A percentile compares a stretch with the other conserved stretches of the same genome.
Evolutionary conservation across 2,888 invertebrate genomes (phyloP).

Genomic region (Apamea sordens): DNA sequence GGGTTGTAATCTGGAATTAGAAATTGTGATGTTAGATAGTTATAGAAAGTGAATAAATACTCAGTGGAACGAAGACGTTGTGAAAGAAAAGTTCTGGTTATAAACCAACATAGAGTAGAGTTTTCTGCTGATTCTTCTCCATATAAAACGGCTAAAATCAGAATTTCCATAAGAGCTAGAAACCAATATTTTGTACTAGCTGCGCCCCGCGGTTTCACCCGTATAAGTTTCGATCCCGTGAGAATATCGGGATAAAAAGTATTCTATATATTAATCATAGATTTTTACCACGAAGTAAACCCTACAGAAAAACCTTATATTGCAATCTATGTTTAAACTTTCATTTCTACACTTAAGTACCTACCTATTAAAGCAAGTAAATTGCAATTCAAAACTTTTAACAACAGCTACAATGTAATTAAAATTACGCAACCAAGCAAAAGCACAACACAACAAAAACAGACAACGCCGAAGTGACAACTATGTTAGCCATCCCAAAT

Average conservation of each 20-base stretch:
- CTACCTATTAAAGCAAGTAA: not conserved
- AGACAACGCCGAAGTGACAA: conserved; percentile 52
- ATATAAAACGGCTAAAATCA: not conserved
- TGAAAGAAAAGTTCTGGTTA: not conserved
- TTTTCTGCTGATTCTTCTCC: not conserved
- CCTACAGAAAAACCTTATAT: not conserved
- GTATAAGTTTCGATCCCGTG: no score
- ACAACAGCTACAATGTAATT: conserved; percentile 39
- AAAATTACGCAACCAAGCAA: conserved; percentile 49
- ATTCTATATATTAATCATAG: no score
- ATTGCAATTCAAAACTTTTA: conserved; percentile 12
- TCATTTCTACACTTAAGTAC: not conserved
- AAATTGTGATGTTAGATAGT: not conserved
- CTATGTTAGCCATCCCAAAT: conserved; percentile 56
- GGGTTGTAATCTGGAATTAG: conserved; percentile 4
- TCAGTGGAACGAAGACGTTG: not conserved
- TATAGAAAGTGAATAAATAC: not conserved
- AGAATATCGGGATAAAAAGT: no score
- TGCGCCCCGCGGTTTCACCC: no score
- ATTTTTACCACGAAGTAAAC: not conserved
- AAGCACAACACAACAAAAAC: conserved; percentile 47
- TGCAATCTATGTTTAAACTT: not conserved
- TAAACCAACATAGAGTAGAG: not conserved
- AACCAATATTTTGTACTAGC: not conserved
- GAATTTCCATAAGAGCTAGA: not conserved